Percentiles rank a stretch among this genome's conserved stretches.
These are phyloP conservation scores for Hippocampus comes DNA, from an alignment of 2,113 vertebrate species.

Conservation along the genomic window DNA sequence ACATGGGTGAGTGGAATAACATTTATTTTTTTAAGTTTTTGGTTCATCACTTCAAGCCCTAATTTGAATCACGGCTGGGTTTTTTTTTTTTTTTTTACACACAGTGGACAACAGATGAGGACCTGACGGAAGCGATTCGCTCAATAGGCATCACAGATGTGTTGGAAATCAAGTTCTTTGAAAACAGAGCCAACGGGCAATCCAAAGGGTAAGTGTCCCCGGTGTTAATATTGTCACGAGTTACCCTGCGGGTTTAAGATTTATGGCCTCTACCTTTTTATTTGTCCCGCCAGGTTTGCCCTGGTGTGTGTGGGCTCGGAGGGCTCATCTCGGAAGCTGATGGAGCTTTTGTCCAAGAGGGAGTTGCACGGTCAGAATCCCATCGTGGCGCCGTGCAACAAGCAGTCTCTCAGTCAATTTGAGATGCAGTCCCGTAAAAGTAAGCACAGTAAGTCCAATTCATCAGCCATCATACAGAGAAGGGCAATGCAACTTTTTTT, in stretches of 20 bases:
- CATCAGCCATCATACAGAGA: background rate
- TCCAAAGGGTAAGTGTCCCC: slow-evolving; percentile 87
- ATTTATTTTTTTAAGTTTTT: background rate
- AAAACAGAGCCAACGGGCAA: slow-evolving; percentile 97
- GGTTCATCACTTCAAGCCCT: background rate
- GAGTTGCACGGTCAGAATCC: slow-evolving; percentile 98
- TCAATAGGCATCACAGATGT: slow-evolving; percentile 94
- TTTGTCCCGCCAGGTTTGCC: slow-evolving; percentile 80
- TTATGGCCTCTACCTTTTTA: background rate
- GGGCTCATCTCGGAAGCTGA: slow-evolving; percentile 91
- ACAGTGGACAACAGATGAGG: slow-evolving; percentile 99
- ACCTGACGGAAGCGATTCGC: slow-evolving; percentile 94
- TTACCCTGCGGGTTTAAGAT: background rate
- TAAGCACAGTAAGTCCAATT: slow-evolving; percentile 66
- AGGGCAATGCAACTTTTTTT: background rate
- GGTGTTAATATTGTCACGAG: background rate
- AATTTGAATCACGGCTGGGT: background rate
- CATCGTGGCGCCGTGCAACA: slow-evolving; percentile 96
- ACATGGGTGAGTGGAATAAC: slow-evolving; percentile 83
- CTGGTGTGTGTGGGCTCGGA: slow-evolving; percentile 96
- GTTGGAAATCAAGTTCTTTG: slow-evolving; percentile 99
- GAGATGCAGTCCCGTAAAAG: slow-evolving; percentile 99
- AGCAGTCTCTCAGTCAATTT: slow-evolving; percentile 98
- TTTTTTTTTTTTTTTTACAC: slow-evolving; percentile 31
- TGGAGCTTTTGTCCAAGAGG: slow-evolving; percentile 94